Conservation (phyloP, 2,888 invertebrate genomes). For the Mechanitis messenoides region DNA sequence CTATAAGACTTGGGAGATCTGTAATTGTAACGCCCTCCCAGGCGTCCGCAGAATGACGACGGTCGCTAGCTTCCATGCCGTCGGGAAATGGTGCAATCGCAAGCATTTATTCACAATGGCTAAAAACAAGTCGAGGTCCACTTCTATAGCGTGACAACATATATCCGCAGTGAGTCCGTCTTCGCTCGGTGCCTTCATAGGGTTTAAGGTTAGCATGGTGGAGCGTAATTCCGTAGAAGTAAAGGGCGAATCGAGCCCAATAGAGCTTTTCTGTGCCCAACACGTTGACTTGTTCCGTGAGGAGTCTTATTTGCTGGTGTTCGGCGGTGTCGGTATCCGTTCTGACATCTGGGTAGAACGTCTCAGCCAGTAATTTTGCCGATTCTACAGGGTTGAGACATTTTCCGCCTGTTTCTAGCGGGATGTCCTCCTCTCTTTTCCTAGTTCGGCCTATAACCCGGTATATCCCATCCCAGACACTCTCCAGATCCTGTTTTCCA, state of each 20-base stretch:
- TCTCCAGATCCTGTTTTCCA: conserved; percentile 21
- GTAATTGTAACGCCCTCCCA: too few species aligned
- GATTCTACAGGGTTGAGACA: background rate
- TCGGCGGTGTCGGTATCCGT: background rate
- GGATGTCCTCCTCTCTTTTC: background rate
- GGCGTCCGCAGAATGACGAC: too few species aligned
- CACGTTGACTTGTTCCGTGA: background rate
- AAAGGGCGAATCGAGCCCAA: background rate
- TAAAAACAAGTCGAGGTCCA: background rate
- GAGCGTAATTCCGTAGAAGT: background rate
- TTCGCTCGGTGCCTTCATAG: background rate
- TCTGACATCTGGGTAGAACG: background rate
- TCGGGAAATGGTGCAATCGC: too few species aligned
- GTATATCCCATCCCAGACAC: conserved; percentile 27
- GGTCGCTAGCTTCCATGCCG: too few species aligned
- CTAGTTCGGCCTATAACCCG: conserved; percentile 15
- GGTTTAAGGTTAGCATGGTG: background rate
- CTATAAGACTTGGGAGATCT: too few species aligned
- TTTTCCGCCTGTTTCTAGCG: background rate
- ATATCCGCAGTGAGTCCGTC: background rate
- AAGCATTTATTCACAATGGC: background rate
- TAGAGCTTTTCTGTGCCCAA: background rate
- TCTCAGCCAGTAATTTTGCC: background rate
- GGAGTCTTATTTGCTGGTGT: background rate
- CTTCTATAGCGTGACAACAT: background rate